phyloP scores from a whole-genome alignment of 2,113 vertebrate genomes.

The Semnornis frantzii region DNA sequence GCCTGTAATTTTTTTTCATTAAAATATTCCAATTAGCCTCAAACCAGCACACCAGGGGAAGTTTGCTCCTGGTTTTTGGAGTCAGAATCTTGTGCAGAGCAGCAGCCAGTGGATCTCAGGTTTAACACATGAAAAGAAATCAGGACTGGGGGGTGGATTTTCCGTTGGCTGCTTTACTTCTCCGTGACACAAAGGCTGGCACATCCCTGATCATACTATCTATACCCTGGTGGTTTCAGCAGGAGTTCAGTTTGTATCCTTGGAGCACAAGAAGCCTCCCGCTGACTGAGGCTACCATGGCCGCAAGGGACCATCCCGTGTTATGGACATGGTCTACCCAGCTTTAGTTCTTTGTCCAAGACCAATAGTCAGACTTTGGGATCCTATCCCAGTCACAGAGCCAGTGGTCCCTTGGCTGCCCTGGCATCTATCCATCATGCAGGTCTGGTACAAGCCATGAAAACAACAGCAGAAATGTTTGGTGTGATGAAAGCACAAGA shows the following conservation, averaged over 20 bases:
- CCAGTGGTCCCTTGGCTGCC: fast-evolving
- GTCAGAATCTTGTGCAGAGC: not conserved
- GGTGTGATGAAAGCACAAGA: not conserved
- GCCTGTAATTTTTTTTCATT: no score
- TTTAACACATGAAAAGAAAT: no score
- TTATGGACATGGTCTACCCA: not conserved
- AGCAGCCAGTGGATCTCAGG: not conserved
- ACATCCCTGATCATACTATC: fast-evolving
- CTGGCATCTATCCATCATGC: no score
- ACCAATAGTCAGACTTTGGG: no score
- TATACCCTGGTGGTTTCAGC: not conserved
- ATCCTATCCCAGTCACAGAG: not conserved
- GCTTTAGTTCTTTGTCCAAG: not conserved
- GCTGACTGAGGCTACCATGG: not conserved
- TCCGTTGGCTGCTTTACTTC: not conserved
- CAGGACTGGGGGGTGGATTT: no score
- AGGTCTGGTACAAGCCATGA: not conserved
- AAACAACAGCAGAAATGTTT: not conserved
- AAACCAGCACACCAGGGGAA: not conserved
- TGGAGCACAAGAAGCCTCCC: not conserved
- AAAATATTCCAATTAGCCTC: no score
- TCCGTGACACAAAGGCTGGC: not conserved
- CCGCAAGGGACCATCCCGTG: not conserved
- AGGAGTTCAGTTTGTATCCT: not conserved
- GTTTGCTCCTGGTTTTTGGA: not conserved